Percentiles rank a stretch among this genome's conserved stretches.
These are phyloP conservation scores for Portunus trituberculatus DNA, from an alignment of 1,140 invertebrate genomes.

Conservation along the genomic window DNA sequence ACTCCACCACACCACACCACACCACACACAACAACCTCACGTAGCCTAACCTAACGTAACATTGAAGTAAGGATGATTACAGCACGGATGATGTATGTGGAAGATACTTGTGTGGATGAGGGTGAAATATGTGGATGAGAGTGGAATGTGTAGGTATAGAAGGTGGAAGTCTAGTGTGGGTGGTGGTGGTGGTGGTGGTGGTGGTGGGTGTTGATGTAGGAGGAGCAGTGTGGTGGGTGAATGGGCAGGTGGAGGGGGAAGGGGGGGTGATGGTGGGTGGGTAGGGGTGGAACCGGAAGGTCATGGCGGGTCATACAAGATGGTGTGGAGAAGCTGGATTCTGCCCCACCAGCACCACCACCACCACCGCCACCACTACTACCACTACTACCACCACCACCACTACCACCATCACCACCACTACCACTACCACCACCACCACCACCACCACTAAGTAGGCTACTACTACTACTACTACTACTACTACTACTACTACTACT, in stretches of 20 bases:
- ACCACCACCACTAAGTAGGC: neutral
- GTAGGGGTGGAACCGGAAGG: neutral
- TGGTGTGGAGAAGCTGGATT: neutral
- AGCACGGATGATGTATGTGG: no score
- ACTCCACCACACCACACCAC: no score
- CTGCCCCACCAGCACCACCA: neutral
- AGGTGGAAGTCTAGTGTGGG: no score
- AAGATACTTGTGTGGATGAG: neutral
- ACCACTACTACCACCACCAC: no score
- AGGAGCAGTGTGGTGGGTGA: neutral
- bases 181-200: neutral
- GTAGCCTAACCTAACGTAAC: no score
- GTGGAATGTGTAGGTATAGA: neutral
- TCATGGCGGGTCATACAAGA: neutral
- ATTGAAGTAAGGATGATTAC: no score
- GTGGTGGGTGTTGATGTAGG: neutral
- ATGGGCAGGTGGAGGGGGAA: no score
- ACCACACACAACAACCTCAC: no score
- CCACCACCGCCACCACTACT: no score
- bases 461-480: slow-evolving; percentile 10
- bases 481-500: neutral
- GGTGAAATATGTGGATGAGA: neutral
- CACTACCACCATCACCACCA: no score
- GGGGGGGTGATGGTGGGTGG: no score
- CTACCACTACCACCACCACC: no score